Conservation (phyloP, 2,113 vertebrate species). For the Thinocorus orbignyianus region DNA sequence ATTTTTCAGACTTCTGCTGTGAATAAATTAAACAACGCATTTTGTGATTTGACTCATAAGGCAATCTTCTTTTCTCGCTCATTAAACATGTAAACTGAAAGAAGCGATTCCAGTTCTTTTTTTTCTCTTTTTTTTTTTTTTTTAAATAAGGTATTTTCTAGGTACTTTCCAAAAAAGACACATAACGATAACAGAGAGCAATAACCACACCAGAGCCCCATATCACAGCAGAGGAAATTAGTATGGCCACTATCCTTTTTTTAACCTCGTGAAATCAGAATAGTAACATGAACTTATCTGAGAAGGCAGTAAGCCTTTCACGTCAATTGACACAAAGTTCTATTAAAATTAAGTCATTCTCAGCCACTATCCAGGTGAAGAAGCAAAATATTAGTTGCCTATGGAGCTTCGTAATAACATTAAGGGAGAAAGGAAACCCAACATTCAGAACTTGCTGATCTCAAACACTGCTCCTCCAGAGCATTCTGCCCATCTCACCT, state of each 20-base stretch:
- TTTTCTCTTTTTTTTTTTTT: not conserved
- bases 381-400: not conserved
- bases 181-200: not conserved
- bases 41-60: not conserved
- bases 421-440: not conserved
- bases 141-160: not conserved
- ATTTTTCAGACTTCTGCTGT: not conserved
- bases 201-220: not conserved
- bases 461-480: not conserved
- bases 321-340: not conserved
- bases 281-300: not conserved
- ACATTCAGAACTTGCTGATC: not conserved
- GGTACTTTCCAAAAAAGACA: not conserved
- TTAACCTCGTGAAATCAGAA: not conserved
- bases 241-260: rapidly evolving
- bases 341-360: not conserved
- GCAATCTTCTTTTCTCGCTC: not conserved
- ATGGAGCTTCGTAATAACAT: not conserved
- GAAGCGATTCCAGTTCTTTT: not conserved
- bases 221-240: not conserved
- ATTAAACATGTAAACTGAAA: not conserved
- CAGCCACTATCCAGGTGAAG: not conserved
- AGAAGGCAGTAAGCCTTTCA: not conserved
- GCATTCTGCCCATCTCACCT: not conserved
- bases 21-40: not conserved